Base-by-base conservation (phyloP, 2,113 vertebrate genomes). In the Oreotrochilus melanogaster region DNA sequence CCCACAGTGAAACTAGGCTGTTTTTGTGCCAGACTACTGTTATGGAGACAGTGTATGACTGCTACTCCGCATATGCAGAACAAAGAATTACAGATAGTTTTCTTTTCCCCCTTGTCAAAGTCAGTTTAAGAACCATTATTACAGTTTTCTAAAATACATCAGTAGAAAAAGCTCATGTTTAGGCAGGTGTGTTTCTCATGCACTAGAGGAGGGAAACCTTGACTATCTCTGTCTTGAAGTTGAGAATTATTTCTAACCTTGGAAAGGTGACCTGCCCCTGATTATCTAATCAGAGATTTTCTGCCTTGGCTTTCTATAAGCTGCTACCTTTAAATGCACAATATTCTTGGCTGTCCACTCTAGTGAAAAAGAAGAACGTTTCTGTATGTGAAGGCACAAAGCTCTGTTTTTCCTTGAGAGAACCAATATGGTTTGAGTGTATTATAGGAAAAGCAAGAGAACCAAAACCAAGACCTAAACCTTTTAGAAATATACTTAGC, bases 61-160 rank as follows among this genome's bases (percentile, higher is more conserved):
- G 65, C 65, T 79, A 31, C 19, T 86, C 61, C 88, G 53, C 54
- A 58, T 51, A 65, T 25, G 53, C 14, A 88, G 60, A 96, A 95
- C 91, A 96, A 96, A 96, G 92, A 92, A 85, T 60, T 82, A 84
- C 50, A 82, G 86, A 79, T 57, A 33, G 35, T 35, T 28, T 65
- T 67, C 60, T 67, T 64, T 48, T 14, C 10, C 67, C 69, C n/a
- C 69, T 54, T 76, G 5, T 70, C 42, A 88, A 61, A 89, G 25
- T 43, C 57, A 64, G 65, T 7, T 71, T 90, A 75, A 72, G 86
- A 76, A 58, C 71, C 45, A 39, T 72, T 50, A 62, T 18, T 67
- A 45, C 53, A 35, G 67, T 88, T 92, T 90, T 80, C 28, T 95
- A 21, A n/a, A 53, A 47, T 19, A 72, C 82, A 78, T 53, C 18